phyloP scores from a whole-genome alignment of 1,140 invertebrate genomes.

The Neodiprion fabricii region DNA sequence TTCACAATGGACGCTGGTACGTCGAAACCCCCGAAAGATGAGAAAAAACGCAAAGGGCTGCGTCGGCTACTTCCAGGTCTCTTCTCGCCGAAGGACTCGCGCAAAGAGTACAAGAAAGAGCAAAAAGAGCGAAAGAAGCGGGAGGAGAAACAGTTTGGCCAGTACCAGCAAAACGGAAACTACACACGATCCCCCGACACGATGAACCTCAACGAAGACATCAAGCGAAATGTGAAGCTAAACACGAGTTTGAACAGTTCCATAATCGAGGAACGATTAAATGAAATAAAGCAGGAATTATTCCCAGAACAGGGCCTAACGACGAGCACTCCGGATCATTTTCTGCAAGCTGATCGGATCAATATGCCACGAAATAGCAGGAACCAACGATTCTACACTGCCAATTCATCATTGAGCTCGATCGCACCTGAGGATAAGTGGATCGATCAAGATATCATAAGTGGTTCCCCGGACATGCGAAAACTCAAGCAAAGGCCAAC shows the following conservation, averaged over 20 bases:
- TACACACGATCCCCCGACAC: slow-evolving; percentile 55
- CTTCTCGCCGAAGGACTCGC: slow-evolving; percentile 54
- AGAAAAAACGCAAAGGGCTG: slow-evolving; percentile 52
- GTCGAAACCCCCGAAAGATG: slow-evolving; percentile 44
- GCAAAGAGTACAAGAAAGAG: slow-evolving; percentile 53
- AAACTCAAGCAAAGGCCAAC: slow-evolving; percentile 37
- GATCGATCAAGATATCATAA: slow-evolving; percentile 45
- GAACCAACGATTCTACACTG: slow-evolving; percentile 39
- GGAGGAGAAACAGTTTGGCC: slow-evolving; percentile 49
- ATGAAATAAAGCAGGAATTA: slow-evolving; percentile 53
- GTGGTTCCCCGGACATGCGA: slow-evolving; percentile 38
- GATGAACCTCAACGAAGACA: slow-evolving; percentile 56
- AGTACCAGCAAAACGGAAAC: slow-evolving; percentile 55
- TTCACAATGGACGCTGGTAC: slow-evolving; percentile 48
- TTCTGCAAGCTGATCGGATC: slow-evolving; percentile 38
- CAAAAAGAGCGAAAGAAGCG: slow-evolving; percentile 46
- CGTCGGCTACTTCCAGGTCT: slow-evolving; percentile 49
- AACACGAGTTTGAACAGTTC: slow-evolving; percentile 51
- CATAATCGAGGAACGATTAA: slow-evolving; percentile 48
- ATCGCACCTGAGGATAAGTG: slow-evolving; percentile 45
- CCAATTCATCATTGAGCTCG: slow-evolving; percentile 42
- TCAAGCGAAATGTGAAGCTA: slow-evolving; percentile 52
- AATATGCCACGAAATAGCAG: slow-evolving; percentile 28
- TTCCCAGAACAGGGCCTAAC: slow-evolving; percentile 49
- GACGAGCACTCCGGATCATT: slow-evolving; percentile 51